Evolutionary conservation across 2,888 invertebrate genomes (phyloP).

Genomic region (Dasypogon diadema): DNA sequence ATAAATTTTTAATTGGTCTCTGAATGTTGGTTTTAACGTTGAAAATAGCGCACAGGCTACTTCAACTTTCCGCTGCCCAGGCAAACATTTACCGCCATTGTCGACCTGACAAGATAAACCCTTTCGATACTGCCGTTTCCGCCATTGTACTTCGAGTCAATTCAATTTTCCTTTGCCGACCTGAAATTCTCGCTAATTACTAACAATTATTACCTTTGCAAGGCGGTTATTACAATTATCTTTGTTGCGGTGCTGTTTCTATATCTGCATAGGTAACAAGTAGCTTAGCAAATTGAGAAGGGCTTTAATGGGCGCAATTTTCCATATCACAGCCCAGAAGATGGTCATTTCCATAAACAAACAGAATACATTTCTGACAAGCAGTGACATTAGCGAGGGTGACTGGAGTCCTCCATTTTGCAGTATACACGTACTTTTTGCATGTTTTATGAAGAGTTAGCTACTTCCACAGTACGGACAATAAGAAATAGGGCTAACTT

Average conservation of each 20-base stretch:
- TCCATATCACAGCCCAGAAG: neutral
- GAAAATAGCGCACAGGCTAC: neutral
- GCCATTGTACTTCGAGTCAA: neutral
- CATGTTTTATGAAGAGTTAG: no score
- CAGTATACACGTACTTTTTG: no score
- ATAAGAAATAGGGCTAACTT: no score
- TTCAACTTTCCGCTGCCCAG: neutral
- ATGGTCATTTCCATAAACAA: slow-evolving; percentile 41
- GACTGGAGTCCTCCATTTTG: neutral
- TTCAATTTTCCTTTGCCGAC: neutral
- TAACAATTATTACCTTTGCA: slow-evolving; percentile 33
- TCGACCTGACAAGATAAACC: neutral
- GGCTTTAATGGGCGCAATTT: neutral
- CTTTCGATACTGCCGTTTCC: neutral
- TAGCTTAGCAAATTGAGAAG: neutral
- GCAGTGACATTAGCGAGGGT: neutral
- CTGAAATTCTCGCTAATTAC: slow-evolving; percentile 9
- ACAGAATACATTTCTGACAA: neutral
- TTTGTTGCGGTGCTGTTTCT: neutral
- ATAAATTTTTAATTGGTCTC: slow-evolving; percentile 45
- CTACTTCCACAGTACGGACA: no score
- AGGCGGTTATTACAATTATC: slow-evolving; percentile 26
- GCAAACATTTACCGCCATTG: neutral
- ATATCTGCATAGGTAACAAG: slow-evolving; percentile 1
- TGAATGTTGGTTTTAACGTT: slow-evolving; percentile 17